Conservation (phyloP, 2,797 vertebrate species). For the Chiropotes sagulatus region DNA sequence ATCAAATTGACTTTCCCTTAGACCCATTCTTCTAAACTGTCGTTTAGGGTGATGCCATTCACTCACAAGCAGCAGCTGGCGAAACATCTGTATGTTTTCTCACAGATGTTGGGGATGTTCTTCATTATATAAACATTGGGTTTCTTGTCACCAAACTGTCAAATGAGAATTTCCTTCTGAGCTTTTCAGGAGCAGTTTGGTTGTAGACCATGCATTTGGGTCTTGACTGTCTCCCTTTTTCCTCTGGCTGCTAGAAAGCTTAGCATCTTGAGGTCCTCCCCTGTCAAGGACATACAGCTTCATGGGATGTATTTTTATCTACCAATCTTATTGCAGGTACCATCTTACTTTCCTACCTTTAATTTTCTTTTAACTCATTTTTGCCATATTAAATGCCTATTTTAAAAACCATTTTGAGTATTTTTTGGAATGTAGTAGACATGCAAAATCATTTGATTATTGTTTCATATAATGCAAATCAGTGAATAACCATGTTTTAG, state of each 20-base stretch:
- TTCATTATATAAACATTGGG: neutral
- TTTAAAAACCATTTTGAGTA: conserved; percentile 55
- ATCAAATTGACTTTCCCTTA: neutral
- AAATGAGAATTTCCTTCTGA: neutral
- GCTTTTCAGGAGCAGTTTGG: neutral
- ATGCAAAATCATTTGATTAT: conserved; percentile 65
- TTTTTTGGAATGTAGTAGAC: conserved; percentile 36
- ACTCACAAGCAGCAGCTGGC: neutral
- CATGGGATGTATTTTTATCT: conserved; percentile 20
- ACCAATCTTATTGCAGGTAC: conserved; percentile 9
- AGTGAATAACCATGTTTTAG: conserved; percentile 58
- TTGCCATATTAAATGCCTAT: conserved; percentile 13
- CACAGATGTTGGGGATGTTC: neutral
- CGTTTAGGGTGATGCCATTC: neutral
- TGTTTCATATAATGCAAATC: conserved; percentile 59
- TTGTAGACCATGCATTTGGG: neutral
- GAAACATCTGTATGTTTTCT: neutral
- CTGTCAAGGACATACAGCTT: neutral
- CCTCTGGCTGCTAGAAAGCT: neutral
- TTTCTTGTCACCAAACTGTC: neutral
- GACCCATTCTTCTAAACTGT: neutral
- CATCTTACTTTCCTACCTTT: conserved; percentile 2
- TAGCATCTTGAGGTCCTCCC: neutral
- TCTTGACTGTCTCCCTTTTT: neutral
- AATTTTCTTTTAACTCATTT: conserved; percentile 46